Conservation (phyloP, 2,888 invertebrate genomes). For the Cosmopolites sordidus region DNA sequence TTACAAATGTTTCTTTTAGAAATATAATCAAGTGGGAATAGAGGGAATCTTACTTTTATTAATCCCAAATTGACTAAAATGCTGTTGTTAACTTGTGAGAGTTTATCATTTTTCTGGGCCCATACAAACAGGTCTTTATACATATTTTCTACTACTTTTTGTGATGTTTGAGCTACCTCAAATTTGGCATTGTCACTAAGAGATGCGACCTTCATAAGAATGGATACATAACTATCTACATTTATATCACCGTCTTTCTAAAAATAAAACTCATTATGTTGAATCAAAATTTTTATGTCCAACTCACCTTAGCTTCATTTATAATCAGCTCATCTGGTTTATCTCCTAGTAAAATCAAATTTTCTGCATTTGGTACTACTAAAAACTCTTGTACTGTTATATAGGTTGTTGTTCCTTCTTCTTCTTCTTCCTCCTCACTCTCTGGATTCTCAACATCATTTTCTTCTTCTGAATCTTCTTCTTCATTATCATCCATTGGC, state of each 20-base stretch:
- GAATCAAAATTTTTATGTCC: conserved; percentile 2
- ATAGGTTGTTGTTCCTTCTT: conserved; percentile 36
- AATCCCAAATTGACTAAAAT: conserved; percentile 63
- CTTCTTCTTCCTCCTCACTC: conserved; percentile 31
- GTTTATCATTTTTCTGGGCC: conserved; percentile 49
- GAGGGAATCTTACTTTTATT: conserved; percentile 65
- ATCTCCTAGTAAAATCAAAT: conserved; percentile 50
- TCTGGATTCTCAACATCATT: conserved; percentile 51
- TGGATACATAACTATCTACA: conserved; percentile 45
- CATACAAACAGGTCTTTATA: conserved; percentile 54
- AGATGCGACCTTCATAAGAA: conserved; percentile 55
- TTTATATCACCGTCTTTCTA: conserved; percentile 34
- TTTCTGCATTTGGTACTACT: conserved; percentile 48
- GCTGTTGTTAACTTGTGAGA: conserved; percentile 59
- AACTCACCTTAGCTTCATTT: conserved; percentile 42
- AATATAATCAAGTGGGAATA: no score
- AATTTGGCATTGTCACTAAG: conserved; percentile 54
- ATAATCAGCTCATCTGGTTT: conserved; percentile 42
- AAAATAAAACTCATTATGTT: conserved; percentile 12
- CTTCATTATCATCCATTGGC: conserved; percentile 54
- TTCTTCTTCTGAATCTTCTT: conserved; percentile 55
- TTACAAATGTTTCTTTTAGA: no score
- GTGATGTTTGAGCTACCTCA: conserved; percentile 45
- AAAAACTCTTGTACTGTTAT: conserved; percentile 50
- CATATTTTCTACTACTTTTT: conserved; percentile 50